Evolutionary conservation across 2,797 vertebrate species (phyloP).

Genomic region (Malacoctenus gilli): DNA sequence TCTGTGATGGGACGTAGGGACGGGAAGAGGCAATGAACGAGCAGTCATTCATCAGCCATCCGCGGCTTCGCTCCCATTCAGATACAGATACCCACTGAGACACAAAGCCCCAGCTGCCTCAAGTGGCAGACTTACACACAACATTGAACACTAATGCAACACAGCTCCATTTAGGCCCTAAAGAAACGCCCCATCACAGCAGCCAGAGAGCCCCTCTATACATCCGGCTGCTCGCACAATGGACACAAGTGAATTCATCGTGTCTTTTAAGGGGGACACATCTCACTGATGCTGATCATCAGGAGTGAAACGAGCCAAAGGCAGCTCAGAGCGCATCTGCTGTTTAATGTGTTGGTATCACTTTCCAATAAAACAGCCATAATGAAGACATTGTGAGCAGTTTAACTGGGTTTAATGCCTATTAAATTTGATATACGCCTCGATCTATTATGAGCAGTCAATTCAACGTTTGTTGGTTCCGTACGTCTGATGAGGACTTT

Average conservation of each 20-base stretch:
- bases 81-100: slow-evolving; percentile 70
- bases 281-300: slow-evolving; percentile 33
- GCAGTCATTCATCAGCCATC: slow-evolving; percentile 74
- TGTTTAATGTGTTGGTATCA: not conserved
- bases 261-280: slow-evolving; percentile 54
- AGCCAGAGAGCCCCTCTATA: slow-evolving; percentile 57
- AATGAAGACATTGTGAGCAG: no score
- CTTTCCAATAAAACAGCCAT: not conserved
- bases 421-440: slow-evolving; percentile 8
- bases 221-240: slow-evolving; percentile 51
- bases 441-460: not conserved
- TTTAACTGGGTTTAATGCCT: not conserved
- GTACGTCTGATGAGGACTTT: no score
- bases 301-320: slow-evolving; percentile 32
- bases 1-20: slow-evolving; percentile 63
- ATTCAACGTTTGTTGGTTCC: not conserved
- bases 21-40: slow-evolving; percentile 47
- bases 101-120: slow-evolving; percentile 77
- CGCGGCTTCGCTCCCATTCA: slow-evolving; percentile 67
- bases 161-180: slow-evolving; percentile 67
- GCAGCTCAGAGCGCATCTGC: slow-evolving; percentile 28
- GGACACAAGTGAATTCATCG: slow-evolving; percentile 67
- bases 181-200: slow-evolving; percentile 55
- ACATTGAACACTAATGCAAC: slow-evolving; percentile 65
- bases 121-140: slow-evolving; percentile 69